Conservation (phyloP, 2,113 vertebrate genomes). For the Sylvia atricapilla region DNA sequence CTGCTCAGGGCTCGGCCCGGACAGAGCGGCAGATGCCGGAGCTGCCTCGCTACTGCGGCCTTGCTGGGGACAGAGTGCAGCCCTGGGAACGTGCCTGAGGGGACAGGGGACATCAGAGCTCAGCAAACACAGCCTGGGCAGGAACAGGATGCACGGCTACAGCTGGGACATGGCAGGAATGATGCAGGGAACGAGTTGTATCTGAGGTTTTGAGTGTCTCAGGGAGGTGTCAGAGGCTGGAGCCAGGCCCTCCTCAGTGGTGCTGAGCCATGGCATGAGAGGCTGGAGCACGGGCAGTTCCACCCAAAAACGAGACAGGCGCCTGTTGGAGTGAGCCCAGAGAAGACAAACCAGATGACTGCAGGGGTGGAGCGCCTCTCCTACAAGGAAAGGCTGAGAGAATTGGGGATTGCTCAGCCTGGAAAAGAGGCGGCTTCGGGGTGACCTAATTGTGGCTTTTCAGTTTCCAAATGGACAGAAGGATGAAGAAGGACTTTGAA, state of each 20-base stretch:
- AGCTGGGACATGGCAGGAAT: background rate
- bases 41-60: background rate
- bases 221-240: background rate
- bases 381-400: background rate
- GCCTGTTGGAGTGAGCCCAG: background rate
- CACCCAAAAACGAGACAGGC: background rate
- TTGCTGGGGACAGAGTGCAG: rapidly evolving
- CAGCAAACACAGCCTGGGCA: background rate
- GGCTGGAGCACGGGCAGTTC: background rate
- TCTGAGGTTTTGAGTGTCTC: background rate
- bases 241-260: background rate
- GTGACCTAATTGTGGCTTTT: background rate
- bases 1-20: background rate
- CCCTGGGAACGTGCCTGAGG: rapidly evolving
- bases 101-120: background rate
- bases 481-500: background rate
- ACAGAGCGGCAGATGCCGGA: background rate
- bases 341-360: background rate
- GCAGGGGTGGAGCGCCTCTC: background rate
- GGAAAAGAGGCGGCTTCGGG: rapidly evolving
- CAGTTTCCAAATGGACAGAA: background rate
- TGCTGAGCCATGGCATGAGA: background rate
- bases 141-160: background rate
- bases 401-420: background rate
- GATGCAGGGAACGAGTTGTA: rapidly evolving